Conservation (phyloP, 1,140 invertebrate genomes). For the Drosophila asahinai region DNA sequence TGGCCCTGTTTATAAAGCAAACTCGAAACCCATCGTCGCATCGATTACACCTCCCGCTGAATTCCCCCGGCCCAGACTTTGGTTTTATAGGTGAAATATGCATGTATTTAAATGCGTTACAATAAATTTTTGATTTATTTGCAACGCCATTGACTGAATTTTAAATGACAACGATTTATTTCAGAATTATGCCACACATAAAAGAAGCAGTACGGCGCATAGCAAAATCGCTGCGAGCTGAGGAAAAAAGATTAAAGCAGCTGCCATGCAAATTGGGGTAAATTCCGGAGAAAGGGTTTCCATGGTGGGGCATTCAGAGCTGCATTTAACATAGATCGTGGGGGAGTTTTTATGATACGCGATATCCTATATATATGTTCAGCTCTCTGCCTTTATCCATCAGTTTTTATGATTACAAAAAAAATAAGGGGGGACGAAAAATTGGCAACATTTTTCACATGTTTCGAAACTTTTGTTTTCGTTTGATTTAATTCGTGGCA, state of each 20-base stretch:
- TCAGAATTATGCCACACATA: slow-evolving; percentile 60
- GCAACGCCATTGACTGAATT: slow-evolving; percentile 81
- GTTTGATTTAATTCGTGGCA: slow-evolving; percentile 74
- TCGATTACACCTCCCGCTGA: slow-evolving; percentile 11
- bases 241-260: slow-evolving; percentile 45
- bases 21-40: slow-evolving; percentile 23
- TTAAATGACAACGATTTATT: slow-evolving; percentile 78
- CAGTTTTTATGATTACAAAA: slow-evolving; percentile 33
- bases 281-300: slow-evolving; percentile 25
- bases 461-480: slow-evolving; percentile 55
- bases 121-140: slow-evolving; percentile 83
- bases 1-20: slow-evolving; percentile 3
- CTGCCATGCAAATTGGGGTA: slow-evolving; percentile 64
- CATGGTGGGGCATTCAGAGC: neutral
- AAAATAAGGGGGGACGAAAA: slow-evolving; percentile 37
- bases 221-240: slow-evolving; percentile 9
- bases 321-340: slow-evolving; percentile 28
- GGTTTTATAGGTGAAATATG: slow-evolving; percentile 70
- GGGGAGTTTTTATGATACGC: slow-evolving; percentile 15
- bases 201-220: slow-evolving; percentile 9
- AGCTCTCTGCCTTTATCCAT: slow-evolving; percentile 28
- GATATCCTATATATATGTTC: slow-evolving; percentile 3
- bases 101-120: slow-evolving; percentile 81
- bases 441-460: slow-evolving; percentile 69
- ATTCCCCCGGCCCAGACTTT: neutral